These are phyloP conservation scores for Anhinga anhinga DNA, from an alignment of 2,113 vertebrate species.

Conservation along the genomic window DNA sequence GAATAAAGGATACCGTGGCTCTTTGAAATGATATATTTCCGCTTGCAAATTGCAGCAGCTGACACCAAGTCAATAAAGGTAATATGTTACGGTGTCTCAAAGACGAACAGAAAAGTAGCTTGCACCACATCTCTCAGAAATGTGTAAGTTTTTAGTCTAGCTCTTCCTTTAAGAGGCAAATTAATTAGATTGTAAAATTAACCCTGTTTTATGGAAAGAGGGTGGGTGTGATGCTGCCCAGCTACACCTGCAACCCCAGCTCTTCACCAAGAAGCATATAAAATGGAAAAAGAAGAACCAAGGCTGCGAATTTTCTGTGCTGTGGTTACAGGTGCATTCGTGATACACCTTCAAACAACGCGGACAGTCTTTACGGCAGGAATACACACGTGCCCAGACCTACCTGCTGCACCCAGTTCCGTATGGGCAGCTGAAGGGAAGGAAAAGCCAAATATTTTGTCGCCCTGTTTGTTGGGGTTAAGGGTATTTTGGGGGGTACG, in stretches of 20 bases:
- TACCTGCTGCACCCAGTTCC: neutral
- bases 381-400: accelerated
- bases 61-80: neutral
- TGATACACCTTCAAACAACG: accelerated
- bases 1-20: accelerated
- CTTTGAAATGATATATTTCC: neutral
- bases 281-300: neutral
- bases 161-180: neutral
- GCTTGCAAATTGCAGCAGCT: neutral
- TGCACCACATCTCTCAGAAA: accelerated
- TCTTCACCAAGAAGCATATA: neutral
- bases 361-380: neutral
- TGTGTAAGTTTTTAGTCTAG: neutral
- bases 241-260: neutral
- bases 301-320: neutral
- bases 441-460: neutral
- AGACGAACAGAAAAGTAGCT: neutral
- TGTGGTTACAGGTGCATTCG: neutral
- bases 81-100: neutral
- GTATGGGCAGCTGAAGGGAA: neutral
- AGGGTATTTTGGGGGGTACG: neutral
- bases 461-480: neutral
- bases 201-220: neutral
- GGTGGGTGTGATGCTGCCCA: accelerated
- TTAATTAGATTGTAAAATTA: neutral